Evolutionary conservation across 1,140 invertebrate species (phyloP), one percentile per base, ranked within the genome.

Genomic region (Microplitis demolitor): DNA sequence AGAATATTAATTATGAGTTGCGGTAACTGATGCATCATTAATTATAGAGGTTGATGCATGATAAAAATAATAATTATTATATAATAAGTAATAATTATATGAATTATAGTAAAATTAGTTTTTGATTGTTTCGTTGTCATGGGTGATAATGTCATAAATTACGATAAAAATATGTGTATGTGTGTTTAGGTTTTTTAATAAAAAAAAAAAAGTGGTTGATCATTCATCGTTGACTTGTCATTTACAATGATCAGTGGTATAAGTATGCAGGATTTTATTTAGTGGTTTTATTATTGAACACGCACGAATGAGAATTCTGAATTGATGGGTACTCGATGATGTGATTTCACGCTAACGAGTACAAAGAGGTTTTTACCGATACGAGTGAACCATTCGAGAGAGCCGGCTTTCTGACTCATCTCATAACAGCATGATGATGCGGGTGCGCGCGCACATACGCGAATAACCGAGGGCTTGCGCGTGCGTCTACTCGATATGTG

Each of bases 331-430:
- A 67, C 64, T 72, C 71, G 71, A 72, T 66, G 64, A 45, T 45
- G 39, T 61, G 71, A 72, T 72, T 72, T 72, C 71, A 72, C 39
- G 70, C 61, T 72, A 62, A 72, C 63, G 56, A 60, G 35, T 72
- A 72, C 71, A 72, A 72, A 71, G 63, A 54, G 33, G 60, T 24
- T 61, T 24, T 33, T 61, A 60, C 66, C 64, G 70, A 24, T 24
- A 24, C 24, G 24, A 45, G 39, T 45, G 39, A 45, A 45, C 62
- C 63, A 71, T 64, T 37, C 70, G 62, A 53, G 39, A 71, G 77
- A 76, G 74, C 76, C 74, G 74, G 77, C 77, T 78, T 79, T 78
- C 77, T 77, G 77, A 78, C 75, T 78, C 76, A 74, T 74, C 76
- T 71, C 74, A 56, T 61, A 24, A 61, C 4, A 6, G 24, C 9